Evolutionary conservation across 2,797 vertebrate genomes (phyloP).

Genomic region (Phylloscopus collybita): DNA sequence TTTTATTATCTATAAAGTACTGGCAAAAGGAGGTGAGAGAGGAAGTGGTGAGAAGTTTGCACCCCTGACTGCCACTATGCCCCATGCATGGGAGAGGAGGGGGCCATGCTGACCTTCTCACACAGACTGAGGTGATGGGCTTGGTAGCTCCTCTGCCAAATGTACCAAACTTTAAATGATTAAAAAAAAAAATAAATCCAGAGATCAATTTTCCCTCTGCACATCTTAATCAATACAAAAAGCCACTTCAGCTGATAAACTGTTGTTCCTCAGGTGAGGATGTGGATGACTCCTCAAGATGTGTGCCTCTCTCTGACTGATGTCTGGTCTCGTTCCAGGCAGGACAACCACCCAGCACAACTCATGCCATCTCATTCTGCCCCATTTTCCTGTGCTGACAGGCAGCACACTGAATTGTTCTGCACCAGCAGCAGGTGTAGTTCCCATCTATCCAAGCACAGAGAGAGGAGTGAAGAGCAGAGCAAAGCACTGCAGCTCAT

Average conservation of each 20-base stretch:
- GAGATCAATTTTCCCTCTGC: neutral
- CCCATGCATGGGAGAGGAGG: neutral
- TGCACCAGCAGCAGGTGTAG: neutral
- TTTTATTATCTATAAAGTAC: neutral
- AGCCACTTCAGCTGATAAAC: neutral
- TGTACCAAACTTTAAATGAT: fast-evolving
- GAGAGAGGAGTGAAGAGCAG: neutral
- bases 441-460: neutral
- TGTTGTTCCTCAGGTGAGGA: neutral
- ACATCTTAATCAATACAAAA: neutral
- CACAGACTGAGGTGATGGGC: neutral
- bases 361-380: neutral
- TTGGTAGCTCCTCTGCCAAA: neutral
- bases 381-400: neutral
- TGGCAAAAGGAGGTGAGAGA: neutral
- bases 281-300: neutral
- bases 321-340: neutral
- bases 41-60: neutral
- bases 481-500: neutral
- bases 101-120: neutral
- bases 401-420: neutral
- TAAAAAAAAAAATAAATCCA: neutral
- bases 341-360: neutral
- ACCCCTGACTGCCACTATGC: neutral
- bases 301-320: neutral